Base-by-base conservation (phyloP, 1,140 invertebrate genomes). In the Zaprionus camerounensis region DNA sequence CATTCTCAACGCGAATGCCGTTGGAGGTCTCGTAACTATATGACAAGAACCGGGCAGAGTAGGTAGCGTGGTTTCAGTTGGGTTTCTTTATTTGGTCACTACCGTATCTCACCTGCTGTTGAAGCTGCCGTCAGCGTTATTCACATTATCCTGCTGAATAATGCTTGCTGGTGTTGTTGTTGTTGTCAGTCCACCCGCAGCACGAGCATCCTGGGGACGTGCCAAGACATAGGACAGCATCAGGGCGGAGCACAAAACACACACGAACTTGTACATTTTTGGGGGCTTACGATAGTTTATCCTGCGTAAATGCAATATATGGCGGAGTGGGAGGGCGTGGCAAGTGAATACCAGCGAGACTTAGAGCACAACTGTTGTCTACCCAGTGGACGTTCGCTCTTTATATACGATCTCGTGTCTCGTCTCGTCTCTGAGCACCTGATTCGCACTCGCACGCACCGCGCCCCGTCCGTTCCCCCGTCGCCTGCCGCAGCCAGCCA, bases 1-100 rank as follows among this genome's bases (percentile, higher is more conserved):
- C 91, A 80, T 95, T 95, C 91, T 95, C 94, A 5, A 94, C 94
- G 64, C 94, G 93, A 20, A 95, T 95, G 26, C 95, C 95, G 80
- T 96, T 95, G 1, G 93, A 94, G 24, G 95, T 94, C 91, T 95
- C 95, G 77, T 94, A 95, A 78, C 94, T 95, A 79, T 3, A 3
- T 6, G 28, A 1, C 28, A 3, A 46, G 17, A 15, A n/a, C 12
- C 13, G 13, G 38, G 5, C 15, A 15, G 13, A 13, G 5, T 2
- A 44, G 12, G 55, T 15, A 34, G 46, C 22, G 20, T 6, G 7
- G 7, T 38, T 38, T 80, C 49, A 26, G 3, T 28, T 4, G 31
- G 22, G 15, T 13, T 67, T 13, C 15, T 2, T 2, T 3, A 17
- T 5, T 12, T 28, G 5, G n/a, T 22, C 12, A 46, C 3, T 9